Conservation (phyloP, 2,888 invertebrate genomes). For the Marronus borbonicus region DNA sequence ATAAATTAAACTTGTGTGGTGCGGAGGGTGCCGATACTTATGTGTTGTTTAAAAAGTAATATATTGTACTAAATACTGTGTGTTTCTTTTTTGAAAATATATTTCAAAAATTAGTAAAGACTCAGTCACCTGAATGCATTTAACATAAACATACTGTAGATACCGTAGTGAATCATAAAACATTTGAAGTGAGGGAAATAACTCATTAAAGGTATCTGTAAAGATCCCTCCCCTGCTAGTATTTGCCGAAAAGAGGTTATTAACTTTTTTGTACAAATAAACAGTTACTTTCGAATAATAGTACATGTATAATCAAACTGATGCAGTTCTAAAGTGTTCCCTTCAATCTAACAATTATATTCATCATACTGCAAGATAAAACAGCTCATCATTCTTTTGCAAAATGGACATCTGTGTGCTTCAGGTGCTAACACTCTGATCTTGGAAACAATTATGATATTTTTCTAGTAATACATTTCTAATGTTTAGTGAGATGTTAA, state of each 20-base stretch:
- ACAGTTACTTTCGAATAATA: constrained; percentile 54
- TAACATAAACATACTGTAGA: neutral
- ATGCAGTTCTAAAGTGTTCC: constrained; percentile 15
- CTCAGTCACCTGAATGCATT: neutral
- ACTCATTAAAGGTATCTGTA: constrained; percentile 44
- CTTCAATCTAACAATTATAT: constrained; percentile 9
- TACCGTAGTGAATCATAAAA: no score
- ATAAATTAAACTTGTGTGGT: no score
- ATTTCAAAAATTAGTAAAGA: neutral
- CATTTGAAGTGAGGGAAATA: constrained; percentile 13
- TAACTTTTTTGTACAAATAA: constrained; percentile 61
- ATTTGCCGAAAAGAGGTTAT: constrained; percentile 66
- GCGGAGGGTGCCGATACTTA: no score
- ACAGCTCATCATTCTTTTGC: neutral
- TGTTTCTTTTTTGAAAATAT: no score
- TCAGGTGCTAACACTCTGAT: constrained; percentile 36
- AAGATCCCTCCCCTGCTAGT: constrained; percentile 63
- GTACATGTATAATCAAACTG: constrained; percentile 35
- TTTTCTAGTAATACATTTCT: constrained; percentile 38
- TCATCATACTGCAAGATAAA: constrained; percentile 14
- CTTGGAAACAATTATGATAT: constrained; percentile 31
- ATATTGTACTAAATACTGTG: no score
- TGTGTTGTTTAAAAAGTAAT: no score
- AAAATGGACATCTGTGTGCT: constrained; percentile 41
- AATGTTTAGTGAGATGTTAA: constrained; percentile 29